Evolutionary conservation across 2,888 invertebrate species (phyloP).

Genomic region (Periphyllus acericola): DNA sequence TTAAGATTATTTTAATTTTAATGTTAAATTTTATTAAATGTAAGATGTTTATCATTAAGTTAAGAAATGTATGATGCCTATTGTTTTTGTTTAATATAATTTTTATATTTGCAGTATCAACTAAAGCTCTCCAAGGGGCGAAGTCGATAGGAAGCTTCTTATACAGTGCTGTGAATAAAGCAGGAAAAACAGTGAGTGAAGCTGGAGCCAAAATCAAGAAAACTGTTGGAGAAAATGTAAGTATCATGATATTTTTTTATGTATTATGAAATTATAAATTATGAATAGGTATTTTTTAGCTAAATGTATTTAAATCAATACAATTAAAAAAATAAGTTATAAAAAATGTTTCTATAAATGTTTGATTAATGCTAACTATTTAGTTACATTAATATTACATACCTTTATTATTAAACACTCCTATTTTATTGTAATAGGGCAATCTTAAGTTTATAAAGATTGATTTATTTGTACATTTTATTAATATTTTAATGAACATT

Average conservation of each 20-base stretch:
- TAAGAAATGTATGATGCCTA: too few relatives aligned
- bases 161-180: slow-evolving; percentile 95
- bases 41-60: too few relatives aligned
- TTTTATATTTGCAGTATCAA: slow-evolving; percentile 75
- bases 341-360: not conserved
- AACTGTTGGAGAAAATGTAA: slow-evolving; percentile 94
- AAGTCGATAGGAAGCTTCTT: slow-evolving; percentile 92
- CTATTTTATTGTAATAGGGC: too few relatives aligned
- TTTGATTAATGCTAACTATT: not conserved
- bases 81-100: too few relatives aligned
- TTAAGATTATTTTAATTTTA: too few relatives aligned
- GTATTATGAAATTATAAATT: not conserved
- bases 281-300: not conserved
- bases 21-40: too few relatives aligned
- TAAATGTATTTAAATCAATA: not conserved
- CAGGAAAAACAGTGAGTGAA: slow-evolving; percentile 90
- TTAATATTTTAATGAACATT: not conserved
- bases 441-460: too few relatives aligned
- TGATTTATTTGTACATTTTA: too few relatives aligned
- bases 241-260: slow-evolving; percentile 66
- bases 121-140: slow-evolving; percentile 88
- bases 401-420: too few relatives aligned
- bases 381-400: not conserved
- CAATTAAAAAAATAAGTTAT: not conserved
- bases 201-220: slow-evolving; percentile 93